A percentile compares a stretch with the other conserved stretches of the same genome.
Conservation (phyloP, 2,113 vertebrate genomes). For the Gymnorhina tibicen region DNA sequence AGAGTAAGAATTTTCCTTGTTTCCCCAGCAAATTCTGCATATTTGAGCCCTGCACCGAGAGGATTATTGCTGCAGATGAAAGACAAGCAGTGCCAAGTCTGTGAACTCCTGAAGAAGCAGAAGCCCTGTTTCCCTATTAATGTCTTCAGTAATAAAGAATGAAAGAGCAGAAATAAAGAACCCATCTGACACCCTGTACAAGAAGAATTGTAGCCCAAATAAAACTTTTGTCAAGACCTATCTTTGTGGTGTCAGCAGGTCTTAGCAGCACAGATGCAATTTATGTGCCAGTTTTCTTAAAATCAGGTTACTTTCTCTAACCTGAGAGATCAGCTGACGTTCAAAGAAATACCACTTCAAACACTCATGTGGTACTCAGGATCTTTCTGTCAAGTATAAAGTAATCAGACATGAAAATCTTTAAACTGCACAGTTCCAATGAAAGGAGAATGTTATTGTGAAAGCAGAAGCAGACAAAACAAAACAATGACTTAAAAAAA, state of each 20-base stretch:
- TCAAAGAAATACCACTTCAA: conserved; percentile 51
- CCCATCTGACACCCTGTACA: neutral
- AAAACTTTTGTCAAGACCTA: conserved; percentile 20
- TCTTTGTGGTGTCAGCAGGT: neutral
- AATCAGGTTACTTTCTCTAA: conserved; percentile 32
- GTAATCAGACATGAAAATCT: neutral
- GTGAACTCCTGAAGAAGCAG: neutral
- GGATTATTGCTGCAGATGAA: neutral
- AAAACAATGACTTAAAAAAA: neutral
- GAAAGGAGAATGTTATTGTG: neutral
- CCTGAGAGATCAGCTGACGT: neutral
- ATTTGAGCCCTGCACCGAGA: neutral
- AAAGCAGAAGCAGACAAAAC: conserved; percentile 1
- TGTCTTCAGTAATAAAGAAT: neutral
- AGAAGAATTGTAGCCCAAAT: conserved; percentile 7
- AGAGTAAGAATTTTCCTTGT: neutral
- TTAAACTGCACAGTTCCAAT: neutral
- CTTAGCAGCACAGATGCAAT: neutral
- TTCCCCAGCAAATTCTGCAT: neutral
- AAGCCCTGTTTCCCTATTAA: neutral
- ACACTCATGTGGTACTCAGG: neutral
- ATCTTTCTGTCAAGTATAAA: conserved; percentile 7
- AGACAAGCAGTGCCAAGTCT: neutral
- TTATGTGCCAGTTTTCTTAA: conserved; percentile 29
- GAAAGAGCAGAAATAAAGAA: conserved; percentile 20